phyloP scores from a whole-genome alignment of 1,140 invertebrate species.

The Leptinotarsa texana region DNA sequence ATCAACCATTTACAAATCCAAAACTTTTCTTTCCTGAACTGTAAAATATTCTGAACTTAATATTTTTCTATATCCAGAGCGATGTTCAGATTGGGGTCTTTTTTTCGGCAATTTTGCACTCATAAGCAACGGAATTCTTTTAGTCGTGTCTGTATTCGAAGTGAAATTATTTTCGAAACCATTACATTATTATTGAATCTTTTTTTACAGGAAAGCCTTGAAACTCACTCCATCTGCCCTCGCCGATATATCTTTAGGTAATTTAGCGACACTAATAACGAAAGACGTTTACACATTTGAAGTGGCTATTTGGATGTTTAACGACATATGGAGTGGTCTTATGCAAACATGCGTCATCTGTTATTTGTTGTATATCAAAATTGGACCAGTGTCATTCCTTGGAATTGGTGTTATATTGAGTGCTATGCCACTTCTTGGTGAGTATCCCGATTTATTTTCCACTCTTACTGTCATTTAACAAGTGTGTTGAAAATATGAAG shows the following conservation, averaged over 20 bases:
- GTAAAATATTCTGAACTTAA: too few relatives aligned
- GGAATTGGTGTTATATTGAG: constrained; percentile 79
- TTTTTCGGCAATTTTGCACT: too few relatives aligned
- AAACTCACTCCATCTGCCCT: constrained; percentile 72
- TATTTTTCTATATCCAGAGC: too few relatives aligned
- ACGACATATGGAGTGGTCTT: constrained; percentile 81
- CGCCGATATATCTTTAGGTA: constrained; percentile 79
- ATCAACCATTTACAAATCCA: too few relatives aligned
- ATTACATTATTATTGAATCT: not conserved
- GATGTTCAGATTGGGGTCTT: too few relatives aligned
- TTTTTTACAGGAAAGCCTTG: constrained; percentile 66
- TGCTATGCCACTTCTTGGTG: constrained; percentile 43
- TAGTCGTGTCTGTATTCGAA: too few relatives aligned
- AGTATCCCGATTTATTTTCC: not conserved
- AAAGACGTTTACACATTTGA: constrained; percentile 84
- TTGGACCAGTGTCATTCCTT: constrained; percentile 74
- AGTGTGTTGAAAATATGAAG: too few relatives aligned
- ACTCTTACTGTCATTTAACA: too few relatives aligned
- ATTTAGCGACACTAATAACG: constrained; percentile 83
- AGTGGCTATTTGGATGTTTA: constrained; percentile 67
- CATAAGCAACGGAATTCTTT: too few relatives aligned
- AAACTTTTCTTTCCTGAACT: too few relatives aligned
- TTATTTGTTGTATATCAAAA: constrained; percentile 75
- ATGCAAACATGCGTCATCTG: constrained; percentile 75
- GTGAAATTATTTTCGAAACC: not conserved